Evolutionary conservation across 2,888 invertebrate species (phyloP).

Genomic region (Heteromyza rotundicornis): DNA sequence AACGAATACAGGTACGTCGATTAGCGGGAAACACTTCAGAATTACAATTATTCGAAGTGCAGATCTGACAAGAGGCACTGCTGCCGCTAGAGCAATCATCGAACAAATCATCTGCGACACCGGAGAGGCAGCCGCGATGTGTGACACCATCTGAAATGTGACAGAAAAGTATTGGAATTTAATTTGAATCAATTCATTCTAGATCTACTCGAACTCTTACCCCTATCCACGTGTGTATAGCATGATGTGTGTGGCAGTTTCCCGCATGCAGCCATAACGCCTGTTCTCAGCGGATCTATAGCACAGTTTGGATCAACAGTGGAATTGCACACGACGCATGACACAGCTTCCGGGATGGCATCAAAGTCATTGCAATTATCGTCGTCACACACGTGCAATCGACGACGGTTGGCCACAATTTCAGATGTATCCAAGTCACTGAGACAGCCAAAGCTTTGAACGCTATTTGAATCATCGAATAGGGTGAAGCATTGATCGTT

Average conservation of each 20-base stretch:
- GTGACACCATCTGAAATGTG: conserved; percentile 40
- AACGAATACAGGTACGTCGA: conserved; percentile 47
- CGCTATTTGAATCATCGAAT: conserved; percentile 34
- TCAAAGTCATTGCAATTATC: conserved; percentile 46
- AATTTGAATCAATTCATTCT: no score
- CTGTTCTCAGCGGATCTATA: neutral
- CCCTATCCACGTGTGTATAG: conserved; percentile 33
- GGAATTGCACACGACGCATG: conserved; percentile 47
- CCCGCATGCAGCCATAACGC: conserved; percentile 18
- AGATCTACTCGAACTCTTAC: no score
- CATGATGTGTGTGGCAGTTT: conserved; percentile 43
- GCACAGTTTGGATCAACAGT: conserved; percentile 34
- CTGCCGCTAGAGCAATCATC: conserved; percentile 38
- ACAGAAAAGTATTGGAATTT: neutral
- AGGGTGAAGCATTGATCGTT: conserved; percentile 49
- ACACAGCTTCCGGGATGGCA: conserved; percentile 20
- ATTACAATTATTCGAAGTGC: conserved; percentile 42
- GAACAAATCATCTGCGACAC: conserved; percentile 36
- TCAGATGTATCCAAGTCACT: conserved; percentile 40
- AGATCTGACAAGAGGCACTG: conserved; percentile 39
- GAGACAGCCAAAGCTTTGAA: conserved; percentile 48
- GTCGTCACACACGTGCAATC: conserved; percentile 43
- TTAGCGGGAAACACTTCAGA: conserved; percentile 40
- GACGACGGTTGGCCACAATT: conserved; percentile 36
- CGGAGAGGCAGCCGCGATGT: conserved; percentile 47